Percentiles rank a stretch among this genome's conserved stretches.
phyloP scores from a whole-genome alignment of 2,113 vertebrate genomes.

The Hippolais icterina region DNA sequence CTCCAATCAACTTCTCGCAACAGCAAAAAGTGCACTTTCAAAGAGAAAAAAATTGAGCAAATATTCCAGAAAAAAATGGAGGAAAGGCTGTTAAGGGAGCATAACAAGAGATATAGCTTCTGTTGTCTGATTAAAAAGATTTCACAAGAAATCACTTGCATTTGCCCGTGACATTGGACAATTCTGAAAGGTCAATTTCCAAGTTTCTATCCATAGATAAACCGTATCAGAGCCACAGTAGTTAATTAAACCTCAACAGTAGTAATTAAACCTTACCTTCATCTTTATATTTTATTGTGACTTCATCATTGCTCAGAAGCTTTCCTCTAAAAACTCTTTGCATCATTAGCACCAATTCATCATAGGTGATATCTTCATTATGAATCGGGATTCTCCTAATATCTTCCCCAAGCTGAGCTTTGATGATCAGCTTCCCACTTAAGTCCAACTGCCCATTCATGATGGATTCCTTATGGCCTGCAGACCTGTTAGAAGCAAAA shows the following conservation, averaged over 20 bases:
- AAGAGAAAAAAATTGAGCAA: not conserved
- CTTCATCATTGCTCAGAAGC: conserved; percentile 95
- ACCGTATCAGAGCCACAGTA: not conserved
- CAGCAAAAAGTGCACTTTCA: not conserved
- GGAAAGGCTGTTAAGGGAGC: not conserved
- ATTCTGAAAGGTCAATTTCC: not conserved
- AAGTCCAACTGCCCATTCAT: conserved; percentile 99
- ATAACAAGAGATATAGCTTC: not conserved
- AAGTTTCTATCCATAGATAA: not conserved
- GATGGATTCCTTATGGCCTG: conserved; percentile 73
- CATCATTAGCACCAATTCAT: conserved; percentile 99
- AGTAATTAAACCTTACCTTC: conserved; percentile 81
- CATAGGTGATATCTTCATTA: conserved; percentile 99
- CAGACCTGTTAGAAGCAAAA: conserved; percentile 52
- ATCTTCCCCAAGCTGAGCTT: conserved; percentile 97
- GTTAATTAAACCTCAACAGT: not conserved
- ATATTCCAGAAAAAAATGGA: not conserved
- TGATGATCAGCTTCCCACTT: conserved; percentile 98
- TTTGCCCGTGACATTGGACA: not conserved
- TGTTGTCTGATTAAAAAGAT: not conserved
- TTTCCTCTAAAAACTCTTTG: conserved; percentile 98
- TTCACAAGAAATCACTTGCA: not conserved
- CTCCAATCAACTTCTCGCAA: not conserved
- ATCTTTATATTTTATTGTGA: conserved; percentile 98
- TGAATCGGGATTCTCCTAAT: conserved; percentile 98